Conservation (phyloP, 1,140 invertebrate species). For the Thaumetopoea pityocampa region DNA sequence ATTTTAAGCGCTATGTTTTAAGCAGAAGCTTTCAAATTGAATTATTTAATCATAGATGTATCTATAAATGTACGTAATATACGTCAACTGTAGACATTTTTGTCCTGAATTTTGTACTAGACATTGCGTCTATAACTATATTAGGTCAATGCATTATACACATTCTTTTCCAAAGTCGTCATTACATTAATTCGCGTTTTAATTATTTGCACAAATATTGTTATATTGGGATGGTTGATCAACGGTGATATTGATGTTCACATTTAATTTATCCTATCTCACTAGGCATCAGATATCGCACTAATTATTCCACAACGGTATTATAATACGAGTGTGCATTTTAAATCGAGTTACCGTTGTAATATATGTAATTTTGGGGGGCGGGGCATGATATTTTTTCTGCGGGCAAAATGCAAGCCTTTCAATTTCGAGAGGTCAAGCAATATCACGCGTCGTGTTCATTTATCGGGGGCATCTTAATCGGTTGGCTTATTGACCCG, state of each 20-base stretch:
- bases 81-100: no score
- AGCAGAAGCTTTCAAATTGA: no score
- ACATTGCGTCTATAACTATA: no score
- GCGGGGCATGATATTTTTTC: slow-evolving; percentile 38
- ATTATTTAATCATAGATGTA: no score
- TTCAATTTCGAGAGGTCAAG: slow-evolving; percentile 46
- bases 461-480: slow-evolving; percentile 39
- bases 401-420: slow-evolving; percentile 34
- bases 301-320: slow-evolving; percentile 7
- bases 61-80: no score
- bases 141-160: no score
- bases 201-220: background rate
- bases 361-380: slow-evolving; percentile 44
- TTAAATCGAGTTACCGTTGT: slow-evolving; percentile 10
- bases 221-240: slow-evolving; percentile 6
- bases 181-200: slow-evolving; percentile 11
- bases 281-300: slow-evolving; percentile 1
- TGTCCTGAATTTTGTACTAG: no score
- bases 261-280: slow-evolving; percentile 12
- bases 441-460: slow-evolving; percentile 32
- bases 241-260: background rate
- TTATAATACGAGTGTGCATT: slow-evolving; percentile 16
- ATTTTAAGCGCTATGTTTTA: no score
- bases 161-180: slow-evolving; percentile 8
- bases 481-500: slow-evolving; percentile 36